These are phyloP conservation scores for Nothobranchius kuhntae DNA, from an alignment of 2,113 vertebrate genomes.

Conservation along the genomic window DNA sequence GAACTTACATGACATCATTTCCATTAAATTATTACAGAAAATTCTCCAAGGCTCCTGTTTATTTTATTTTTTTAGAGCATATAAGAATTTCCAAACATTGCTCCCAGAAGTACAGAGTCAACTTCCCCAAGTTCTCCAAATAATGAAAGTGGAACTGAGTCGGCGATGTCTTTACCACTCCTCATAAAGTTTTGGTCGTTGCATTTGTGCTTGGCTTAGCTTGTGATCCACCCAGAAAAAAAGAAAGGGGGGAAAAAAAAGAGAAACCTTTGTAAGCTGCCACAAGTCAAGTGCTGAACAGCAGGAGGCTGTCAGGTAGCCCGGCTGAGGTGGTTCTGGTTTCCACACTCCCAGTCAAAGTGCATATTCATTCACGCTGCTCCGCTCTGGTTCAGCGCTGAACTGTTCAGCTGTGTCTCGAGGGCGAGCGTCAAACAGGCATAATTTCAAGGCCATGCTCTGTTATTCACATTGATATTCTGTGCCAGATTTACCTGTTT, in stretches of 20 bases:
- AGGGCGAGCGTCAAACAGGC: constrained; percentile 66
- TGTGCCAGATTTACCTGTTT: constrained; percentile 62
- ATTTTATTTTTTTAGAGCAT: too few species aligned
- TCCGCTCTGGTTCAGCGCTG: constrained; percentile 62
- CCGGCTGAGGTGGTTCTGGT: constrained; percentile 48
- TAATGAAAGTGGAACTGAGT: neutral
- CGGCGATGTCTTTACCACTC: too few species aligned
- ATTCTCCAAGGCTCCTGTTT: too few species aligned
- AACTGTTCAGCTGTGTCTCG: constrained; percentile 73
- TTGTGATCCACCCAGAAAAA: constrained; percentile 48
- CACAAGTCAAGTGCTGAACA: constrained; percentile 66
- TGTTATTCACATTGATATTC: constrained; percentile 68
- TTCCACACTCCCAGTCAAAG: constrained; percentile 64
- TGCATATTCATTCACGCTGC: constrained; percentile 65
- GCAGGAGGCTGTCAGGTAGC: constrained; percentile 67
- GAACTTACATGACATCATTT: too few species aligned
- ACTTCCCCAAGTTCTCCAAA: neutral
- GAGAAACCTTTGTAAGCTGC: constrained; percentile 53
- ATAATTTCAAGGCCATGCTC: constrained; percentile 69
- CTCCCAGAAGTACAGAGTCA: neutral
- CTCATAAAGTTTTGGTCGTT: constrained; percentile 26
- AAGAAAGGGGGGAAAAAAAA: constrained; percentile 41
- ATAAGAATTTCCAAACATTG: too few species aligned
- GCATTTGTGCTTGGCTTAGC: constrained; percentile 26
- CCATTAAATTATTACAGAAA: too few species aligned